These are phyloP conservation scores for Pangasianodon hypophthalmus DNA, from an alignment of 2,113 vertebrate species.

Conservation along the genomic window DNA sequence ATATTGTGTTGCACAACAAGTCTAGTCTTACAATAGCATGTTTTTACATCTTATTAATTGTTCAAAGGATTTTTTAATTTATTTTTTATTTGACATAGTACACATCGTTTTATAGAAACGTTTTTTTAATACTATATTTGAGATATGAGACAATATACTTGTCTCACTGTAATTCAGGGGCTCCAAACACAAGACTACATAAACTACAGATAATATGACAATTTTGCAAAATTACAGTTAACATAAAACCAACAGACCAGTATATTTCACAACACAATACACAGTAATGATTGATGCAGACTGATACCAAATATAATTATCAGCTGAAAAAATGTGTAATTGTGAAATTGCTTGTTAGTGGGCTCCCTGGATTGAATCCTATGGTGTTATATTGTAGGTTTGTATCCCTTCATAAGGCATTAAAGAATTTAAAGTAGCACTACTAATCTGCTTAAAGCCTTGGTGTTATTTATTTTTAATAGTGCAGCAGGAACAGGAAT, in stretches of 20 bases:
- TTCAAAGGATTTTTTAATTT: not conserved
- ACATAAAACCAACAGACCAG: not conserved
- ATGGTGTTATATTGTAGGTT: not conserved
- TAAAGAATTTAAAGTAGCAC: not conserved
- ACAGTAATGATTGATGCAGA: not conserved
- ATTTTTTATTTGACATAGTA: not conserved
- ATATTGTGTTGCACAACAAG: not conserved
- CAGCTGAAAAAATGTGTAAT: too few species aligned
- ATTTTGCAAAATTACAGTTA: not conserved
- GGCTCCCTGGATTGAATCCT: not conserved
- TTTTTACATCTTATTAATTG: not conserved
- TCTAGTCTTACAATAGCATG: not conserved
- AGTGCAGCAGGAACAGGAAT: conserved; percentile 13
- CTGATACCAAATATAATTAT: not conserved
- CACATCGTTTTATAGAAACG: not conserved
- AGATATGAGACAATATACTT: not conserved
- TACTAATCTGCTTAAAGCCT: conserved; percentile 12
- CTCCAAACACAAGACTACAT: not conserved
- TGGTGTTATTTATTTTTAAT: not conserved
- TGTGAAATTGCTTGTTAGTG: not conserved
- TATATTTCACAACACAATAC: not conserved
- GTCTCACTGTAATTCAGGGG: not conserved
- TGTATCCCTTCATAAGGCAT: not conserved
- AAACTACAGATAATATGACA: not conserved
- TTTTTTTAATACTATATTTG: not conserved